A percentile compares a stretch with the other conserved stretches of the same genome.
Evolutionary conservation across 2,113 vertebrate species (phyloP).

Genomic region (Xenopus laevis): DNA sequence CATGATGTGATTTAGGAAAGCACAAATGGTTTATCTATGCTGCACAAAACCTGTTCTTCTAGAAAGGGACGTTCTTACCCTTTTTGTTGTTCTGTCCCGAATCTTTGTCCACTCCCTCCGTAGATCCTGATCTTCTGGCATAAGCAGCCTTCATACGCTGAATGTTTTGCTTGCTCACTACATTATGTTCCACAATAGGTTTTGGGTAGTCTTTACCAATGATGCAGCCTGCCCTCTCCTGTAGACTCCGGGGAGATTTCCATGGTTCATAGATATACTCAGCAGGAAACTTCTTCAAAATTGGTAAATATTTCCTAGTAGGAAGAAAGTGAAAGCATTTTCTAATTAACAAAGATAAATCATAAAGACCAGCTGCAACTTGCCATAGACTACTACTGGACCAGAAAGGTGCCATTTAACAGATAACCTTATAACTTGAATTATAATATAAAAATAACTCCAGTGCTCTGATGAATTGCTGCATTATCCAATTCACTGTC

Average conservation of each 20-base stretch:
- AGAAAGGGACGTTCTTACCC: fast-evolving
- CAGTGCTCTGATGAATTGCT: no score
- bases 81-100: constrained; percentile 47
- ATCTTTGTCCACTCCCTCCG: constrained; percentile 35
- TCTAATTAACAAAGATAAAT: not conserved
- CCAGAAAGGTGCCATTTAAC: no score
- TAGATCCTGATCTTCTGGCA: constrained; percentile 48
- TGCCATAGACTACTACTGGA: no score
- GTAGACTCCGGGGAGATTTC: constrained; percentile 63
- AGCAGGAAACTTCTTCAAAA: constrained; percentile 62
- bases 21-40: no score
- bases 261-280: constrained; percentile 70
- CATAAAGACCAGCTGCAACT: no score
- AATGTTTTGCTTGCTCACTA: constrained; percentile 60
- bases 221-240: constrained; percentile 67
- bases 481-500: no score
- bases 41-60: no score
- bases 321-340: not conserved
- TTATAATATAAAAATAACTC: no score
- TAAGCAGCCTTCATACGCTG: constrained; percentile 66
- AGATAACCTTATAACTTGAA: no score
- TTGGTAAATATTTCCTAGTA: constrained; percentile 66
- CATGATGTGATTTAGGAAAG: no score
- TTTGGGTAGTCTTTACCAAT: constrained; percentile 68
- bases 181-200: constrained; percentile 58